Conservation (phyloP, 2,797 vertebrate species). For the Hoplostethus mediterraneus region DNA sequence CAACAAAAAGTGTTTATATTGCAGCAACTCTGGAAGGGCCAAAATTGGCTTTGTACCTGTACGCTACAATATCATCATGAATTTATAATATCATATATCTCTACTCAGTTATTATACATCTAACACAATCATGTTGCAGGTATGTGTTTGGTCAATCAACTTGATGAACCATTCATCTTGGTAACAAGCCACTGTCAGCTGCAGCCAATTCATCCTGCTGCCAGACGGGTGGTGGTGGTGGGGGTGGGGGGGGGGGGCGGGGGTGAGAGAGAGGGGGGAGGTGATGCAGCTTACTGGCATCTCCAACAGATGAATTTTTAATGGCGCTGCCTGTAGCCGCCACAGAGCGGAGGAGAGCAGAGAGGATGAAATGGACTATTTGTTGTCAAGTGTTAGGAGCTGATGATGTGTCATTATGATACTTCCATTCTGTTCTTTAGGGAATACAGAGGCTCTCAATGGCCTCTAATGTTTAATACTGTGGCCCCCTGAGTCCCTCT, state of each 20-base stretch:
- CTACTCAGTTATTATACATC: not conserved
- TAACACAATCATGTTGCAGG: not conserved
- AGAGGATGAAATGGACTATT: conserved; percentile 27
- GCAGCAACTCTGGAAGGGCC: too few relatives aligned
- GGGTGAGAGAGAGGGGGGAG: too few relatives aligned
- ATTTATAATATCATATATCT: too few relatives aligned
- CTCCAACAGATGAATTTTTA: conserved; percentile 61
- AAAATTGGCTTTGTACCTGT: too few relatives aligned
- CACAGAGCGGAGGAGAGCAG: conserved; percentile 38
- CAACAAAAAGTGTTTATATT: too few relatives aligned
- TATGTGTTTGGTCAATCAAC: not conserved
- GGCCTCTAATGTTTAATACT: not conserved
- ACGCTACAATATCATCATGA: too few relatives aligned
- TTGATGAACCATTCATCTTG: not conserved
- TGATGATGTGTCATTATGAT: not conserved
- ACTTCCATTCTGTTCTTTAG: not conserved
- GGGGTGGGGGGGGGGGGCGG: too few relatives aligned
- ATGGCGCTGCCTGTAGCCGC: conserved; percentile 25
- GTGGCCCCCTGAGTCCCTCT: not conserved
- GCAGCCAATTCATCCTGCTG: not conserved
- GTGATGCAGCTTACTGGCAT: conserved; percentile 57
- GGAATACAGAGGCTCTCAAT: not conserved
- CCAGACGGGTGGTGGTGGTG: not conserved
- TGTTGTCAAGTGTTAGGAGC: not conserved
- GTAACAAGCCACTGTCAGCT: not conserved